Conservation (phyloP, 2,113 vertebrate genomes). For the Sapayoa aenigma region DNA sequence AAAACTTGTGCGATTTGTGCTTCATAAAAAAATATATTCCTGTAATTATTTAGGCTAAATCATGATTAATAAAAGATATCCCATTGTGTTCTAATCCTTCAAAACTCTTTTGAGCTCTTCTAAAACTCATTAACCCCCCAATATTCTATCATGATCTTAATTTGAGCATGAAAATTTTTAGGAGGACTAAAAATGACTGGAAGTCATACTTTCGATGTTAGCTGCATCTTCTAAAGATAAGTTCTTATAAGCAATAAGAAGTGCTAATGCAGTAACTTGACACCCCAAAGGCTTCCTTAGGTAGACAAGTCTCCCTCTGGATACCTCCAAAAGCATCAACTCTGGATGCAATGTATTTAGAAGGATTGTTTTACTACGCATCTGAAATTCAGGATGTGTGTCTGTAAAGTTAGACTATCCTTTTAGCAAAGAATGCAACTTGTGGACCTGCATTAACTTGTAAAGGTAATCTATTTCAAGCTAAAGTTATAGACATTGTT, state of each 20-base stretch:
- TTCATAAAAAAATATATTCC: neutral
- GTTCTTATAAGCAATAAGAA: neutral
- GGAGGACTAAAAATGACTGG: neutral
- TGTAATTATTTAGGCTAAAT: neutral
- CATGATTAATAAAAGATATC: neutral
- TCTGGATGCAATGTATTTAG: neutral
- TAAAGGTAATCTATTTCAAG: neutral
- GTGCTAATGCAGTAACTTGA: neutral
- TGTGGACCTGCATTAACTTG: neutral
- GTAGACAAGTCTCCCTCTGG: neutral
- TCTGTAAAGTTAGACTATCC: neutral
- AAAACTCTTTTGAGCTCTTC: neutral
- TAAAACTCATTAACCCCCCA: neutral
- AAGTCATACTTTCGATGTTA: neutral
- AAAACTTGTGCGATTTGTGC: neutral
- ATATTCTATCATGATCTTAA: rapidly evolving
- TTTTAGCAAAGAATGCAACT: neutral
- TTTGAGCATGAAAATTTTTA: neutral
- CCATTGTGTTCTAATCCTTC: neutral
- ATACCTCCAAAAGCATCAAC: neutral
- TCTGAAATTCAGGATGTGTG: neutral
- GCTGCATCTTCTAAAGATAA: neutral
- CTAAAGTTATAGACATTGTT: neutral
- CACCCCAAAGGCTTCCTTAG: neutral
- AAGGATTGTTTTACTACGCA: neutral